Percentiles rank a stretch among this genome's conserved stretches.
Conservation (phyloP, 2,888 invertebrate species). For the Omphaloscelis lunosa region DNA sequence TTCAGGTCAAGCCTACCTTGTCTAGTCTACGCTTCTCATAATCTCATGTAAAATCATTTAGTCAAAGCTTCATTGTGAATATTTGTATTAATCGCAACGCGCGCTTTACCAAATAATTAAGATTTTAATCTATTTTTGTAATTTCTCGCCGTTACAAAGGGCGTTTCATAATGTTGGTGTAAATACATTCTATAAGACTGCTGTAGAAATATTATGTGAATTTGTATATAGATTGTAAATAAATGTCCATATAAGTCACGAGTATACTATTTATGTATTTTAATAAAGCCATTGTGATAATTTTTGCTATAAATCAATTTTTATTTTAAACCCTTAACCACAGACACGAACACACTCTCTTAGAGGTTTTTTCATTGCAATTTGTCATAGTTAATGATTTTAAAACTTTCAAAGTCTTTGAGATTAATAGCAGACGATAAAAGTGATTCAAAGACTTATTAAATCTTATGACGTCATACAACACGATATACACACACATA, state of each 20-base stretch:
- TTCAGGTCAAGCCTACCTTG: slow-evolving; percentile 88
- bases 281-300: slow-evolving; percentile 91
- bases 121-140: slow-evolving; percentile 89
- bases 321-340: slow-evolving; percentile 69
- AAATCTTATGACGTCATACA: too few species aligned
- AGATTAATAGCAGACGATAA: too few species aligned
- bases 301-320: slow-evolving; percentile 83
- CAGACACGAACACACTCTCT: too few species aligned
- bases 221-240: slow-evolving; percentile 89
- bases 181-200: slow-evolving; percentile 91
- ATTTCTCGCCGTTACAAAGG: slow-evolving; percentile 86
- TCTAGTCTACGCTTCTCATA: slow-evolving; percentile 86
- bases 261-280: slow-evolving; percentile 91
- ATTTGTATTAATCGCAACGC: slow-evolving; percentile 84
- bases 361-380: too few species aligned
- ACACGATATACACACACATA: too few species aligned
- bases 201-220: slow-evolving; percentile 89
- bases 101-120: slow-evolving; percentile 90
- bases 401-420: too few species aligned
- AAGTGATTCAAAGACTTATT: too few species aligned
- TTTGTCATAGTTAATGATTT: too few species aligned
- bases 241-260: slow-evolving; percentile 90
- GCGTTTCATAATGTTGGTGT: slow-evolving; percentile 87
- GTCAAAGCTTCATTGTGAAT: slow-evolving; percentile 88
- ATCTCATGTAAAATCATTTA: slow-evolving; percentile 79